Base-by-base conservation (phyloP, 2,888 invertebrate species). In the Plebejus anna region DNA sequence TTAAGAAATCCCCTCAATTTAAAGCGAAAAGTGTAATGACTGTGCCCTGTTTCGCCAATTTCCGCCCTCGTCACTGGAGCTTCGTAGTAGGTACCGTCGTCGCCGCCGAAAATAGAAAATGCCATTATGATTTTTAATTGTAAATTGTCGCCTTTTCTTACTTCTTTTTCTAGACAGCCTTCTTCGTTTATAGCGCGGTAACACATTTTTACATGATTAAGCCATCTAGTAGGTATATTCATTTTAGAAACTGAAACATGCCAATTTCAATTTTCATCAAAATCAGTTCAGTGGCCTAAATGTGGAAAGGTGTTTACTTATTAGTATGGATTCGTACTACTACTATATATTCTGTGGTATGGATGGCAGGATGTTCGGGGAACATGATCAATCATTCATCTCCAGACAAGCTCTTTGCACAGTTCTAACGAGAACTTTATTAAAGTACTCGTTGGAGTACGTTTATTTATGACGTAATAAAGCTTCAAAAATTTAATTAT, bases 1-100 rank as follows among this genome's bases (percentile, higher is more conserved):
- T 91, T 89, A 91, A 93, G 92, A 91, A 93, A 91, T 90, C 89
- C 90, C 93, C 91, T 88, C 91, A 91, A 92, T 92, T 94, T 92
- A 91, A 92, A 92, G 87, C 87, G 90, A 89, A 90, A 92, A 89
- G 88, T 90, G 89, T 92, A 91, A 92, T 90, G 88, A 90, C 88
- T 86, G 85, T 83, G 84, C 88, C 88, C 86, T 84, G 90, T 89
- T 89, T 87, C 90, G 90, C 91, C 92, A 91, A 93, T 92, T 92
- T 90, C 90, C 92, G 89, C 90, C 90, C 89, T 85, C 88, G 84
- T 84, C 84, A 82, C 88, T 47, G 9, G 9, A 9, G 9, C 47
- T 0, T 9, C 0, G 55, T 16, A 55, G 55, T 16, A 55, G 55
- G 55, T 55, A 16, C 55, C 55, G 55, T 87, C 86, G 85, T 87